Evolutionary conservation across 30 jellyfish, hydroid and myxozoan species (phyloP).

Genomic region (Pseudorhiza aurosa): DNA sequence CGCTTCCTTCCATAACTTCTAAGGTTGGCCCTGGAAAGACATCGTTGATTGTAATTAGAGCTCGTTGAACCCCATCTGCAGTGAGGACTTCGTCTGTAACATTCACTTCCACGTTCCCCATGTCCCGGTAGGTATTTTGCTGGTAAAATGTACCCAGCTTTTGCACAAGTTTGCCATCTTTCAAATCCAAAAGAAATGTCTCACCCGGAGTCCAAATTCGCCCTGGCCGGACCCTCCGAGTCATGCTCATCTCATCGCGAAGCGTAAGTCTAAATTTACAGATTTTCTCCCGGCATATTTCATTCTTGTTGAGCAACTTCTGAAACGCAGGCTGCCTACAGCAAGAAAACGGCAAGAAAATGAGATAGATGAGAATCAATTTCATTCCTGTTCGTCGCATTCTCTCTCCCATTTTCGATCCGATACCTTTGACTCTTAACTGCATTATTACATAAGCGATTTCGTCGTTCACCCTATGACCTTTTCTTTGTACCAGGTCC

Average conservation of each 20-base stretch:
- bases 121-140: conserved; percentile 7
- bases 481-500: too few relatives aligned
- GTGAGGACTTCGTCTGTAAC: conserved; percentile 57
- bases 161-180: conserved; percentile 38
- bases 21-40: conserved; percentile 64
- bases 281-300: conserved; percentile 8
- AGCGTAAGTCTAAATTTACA: conserved; percentile 22
- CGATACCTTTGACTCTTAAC: too few relatives aligned
- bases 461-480: too few relatives aligned
- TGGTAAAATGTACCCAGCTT: conserved; percentile 38
- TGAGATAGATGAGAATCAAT: too few relatives aligned
- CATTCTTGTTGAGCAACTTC: not conserved
- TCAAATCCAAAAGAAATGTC: conserved; percentile 18
- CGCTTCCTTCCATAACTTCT: conserved; percentile 56
- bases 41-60: conserved; percentile 36
- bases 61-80: conserved; percentile 59
- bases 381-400: too few relatives aligned
- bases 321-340: conserved; percentile 7
- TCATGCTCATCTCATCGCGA: conserved; percentile 53
- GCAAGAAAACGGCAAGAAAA: too few relatives aligned
- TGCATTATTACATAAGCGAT: too few relatives aligned
- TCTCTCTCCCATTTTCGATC: too few relatives aligned
- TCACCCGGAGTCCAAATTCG: conserved; percentile 12
- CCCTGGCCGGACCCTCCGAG: conserved; percentile 18
- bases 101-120: not conserved